Evolutionary conservation across 2,888 invertebrate species (phyloP).

Genomic region (Scaeva pyrastri): DNA sequence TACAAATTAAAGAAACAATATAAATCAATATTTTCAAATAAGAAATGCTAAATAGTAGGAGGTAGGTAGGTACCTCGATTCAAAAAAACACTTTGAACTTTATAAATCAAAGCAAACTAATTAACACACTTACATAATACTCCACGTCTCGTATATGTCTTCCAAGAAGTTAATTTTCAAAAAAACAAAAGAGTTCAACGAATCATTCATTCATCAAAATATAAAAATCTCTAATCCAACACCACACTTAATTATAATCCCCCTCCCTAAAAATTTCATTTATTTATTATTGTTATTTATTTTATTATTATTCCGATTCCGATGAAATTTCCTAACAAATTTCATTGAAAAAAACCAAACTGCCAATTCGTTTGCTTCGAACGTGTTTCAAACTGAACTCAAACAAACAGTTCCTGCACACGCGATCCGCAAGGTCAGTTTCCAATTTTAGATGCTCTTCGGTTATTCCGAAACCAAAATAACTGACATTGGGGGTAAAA

Average conservation of each 20-base stretch:
- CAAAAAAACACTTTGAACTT: background rate
- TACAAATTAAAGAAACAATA: background rate
- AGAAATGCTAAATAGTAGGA: background rate
- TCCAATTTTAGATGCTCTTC: slow-evolving; percentile 55
- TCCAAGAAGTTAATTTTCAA: background rate
- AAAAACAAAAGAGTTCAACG: slow-evolving; percentile 32
- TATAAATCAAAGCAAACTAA: background rate
- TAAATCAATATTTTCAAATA: background rate
- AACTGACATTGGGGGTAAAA: slow-evolving; percentile 65
- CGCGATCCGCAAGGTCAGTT: slow-evolving; percentile 54
- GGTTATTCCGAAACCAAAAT: slow-evolving; percentile 57
- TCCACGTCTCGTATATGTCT: too few relatives aligned
- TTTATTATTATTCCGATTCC: background rate
- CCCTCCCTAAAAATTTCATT: background rate
- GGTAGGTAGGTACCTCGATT: too few relatives aligned
- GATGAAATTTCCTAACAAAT: slow-evolving; percentile 28
- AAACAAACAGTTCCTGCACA: slow-evolving; percentile 26
- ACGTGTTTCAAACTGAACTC: background rate
- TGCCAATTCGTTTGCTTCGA: background rate
- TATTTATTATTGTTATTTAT: background rate
- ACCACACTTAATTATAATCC: background rate
- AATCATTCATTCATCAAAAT: slow-evolving; percentile 5
- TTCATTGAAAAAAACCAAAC: slow-evolving; percentile 50
- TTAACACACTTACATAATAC: background rate
- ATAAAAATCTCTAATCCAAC: background rate